A percentile compares a stretch with the other conserved stretches of the same genome.
These are phyloP conservation scores for Xestia ashworthii DNA, from an alignment of 2,888 invertebrate species.

Conservation along the genomic window DNA sequence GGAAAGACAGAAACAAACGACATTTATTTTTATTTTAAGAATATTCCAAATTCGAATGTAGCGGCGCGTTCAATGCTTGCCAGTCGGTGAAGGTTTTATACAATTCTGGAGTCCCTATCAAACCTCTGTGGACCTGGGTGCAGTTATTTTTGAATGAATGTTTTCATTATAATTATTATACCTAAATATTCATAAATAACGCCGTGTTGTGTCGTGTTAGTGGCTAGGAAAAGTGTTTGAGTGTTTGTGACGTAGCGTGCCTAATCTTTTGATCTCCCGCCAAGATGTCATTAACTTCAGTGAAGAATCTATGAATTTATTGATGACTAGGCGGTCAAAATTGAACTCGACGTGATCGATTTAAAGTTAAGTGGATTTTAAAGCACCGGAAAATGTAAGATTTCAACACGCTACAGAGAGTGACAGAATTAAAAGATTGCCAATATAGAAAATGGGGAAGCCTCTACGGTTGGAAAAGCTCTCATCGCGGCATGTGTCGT, in stretches of 20 bases:
- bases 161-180: neutral
- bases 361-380: conserved; percentile 25
- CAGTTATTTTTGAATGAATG: neutral
- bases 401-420: conserved; percentile 24
- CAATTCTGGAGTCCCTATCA: conserved; percentile 42
- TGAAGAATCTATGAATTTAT: conserved; percentile 64
- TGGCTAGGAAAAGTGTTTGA: conserved; percentile 38
- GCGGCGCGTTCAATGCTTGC: conserved; percentile 70
- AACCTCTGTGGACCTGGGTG: conserved; percentile 35
- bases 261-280: conserved; percentile 69
- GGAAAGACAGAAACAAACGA: conserved; percentile 83
- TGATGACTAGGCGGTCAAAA: conserved; percentile 59
- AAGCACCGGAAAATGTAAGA: conserved; percentile 26
- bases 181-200: conserved; percentile 20
- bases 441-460: conserved; percentile 68
- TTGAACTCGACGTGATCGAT: conserved; percentile 62
- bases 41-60: conserved; percentile 79
- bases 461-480: conserved; percentile 78
- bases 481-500: conserved; percentile 72
- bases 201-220: conserved; percentile 29
- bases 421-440: conserved; percentile 56
- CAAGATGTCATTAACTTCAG: conserved; percentile 66
- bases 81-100: conserved; percentile 72
- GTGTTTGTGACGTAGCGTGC: conserved; percentile 62
- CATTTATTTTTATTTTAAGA: conserved; percentile 80